Percentiles rank a stretch among this genome's conserved stretches.
These are phyloP conservation scores for Drosophila lacertosa DNA, from an alignment of 1,140 invertebrate genomes.

Conservation along the genomic window DNA sequence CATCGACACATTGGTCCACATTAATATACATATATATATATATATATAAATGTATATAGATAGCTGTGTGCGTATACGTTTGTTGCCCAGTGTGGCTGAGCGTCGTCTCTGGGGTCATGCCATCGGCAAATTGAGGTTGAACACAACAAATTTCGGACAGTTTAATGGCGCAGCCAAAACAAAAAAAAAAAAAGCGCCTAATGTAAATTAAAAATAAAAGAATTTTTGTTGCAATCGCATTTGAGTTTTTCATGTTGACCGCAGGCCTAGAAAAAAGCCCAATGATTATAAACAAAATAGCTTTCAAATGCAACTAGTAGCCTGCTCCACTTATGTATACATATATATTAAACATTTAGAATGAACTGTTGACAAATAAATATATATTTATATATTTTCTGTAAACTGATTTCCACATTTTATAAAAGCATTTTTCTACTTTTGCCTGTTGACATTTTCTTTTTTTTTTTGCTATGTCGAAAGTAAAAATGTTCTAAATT, in stretches of 20 bases:
- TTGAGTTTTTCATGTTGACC: constrained; percentile 1
- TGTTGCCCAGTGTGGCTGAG: constrained; percentile 21
- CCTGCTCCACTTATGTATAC: constrained; percentile 8
- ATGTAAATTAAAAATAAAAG: constrained; percentile 39
- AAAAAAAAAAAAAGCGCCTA: too few species aligned
- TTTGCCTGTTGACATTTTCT: constrained; percentile 18
- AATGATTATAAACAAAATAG: constrained; percentile 4
- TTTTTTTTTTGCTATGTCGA: constrained; percentile 16
- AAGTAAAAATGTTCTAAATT: constrained; percentile 12
- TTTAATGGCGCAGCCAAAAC: constrained; percentile 49
- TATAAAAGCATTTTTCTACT: constrained; percentile 8
- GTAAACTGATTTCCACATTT: neutral
- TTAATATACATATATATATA: constrained; percentile 32
- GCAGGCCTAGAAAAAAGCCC: neutral
- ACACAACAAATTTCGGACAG: constrained; percentile 57
- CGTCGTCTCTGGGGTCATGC: constrained; percentile 65
- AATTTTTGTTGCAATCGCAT: constrained; percentile 32
- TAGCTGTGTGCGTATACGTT: too few species aligned
- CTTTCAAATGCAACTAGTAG: constrained; percentile 27
- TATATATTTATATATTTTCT: constrained; percentile 1
- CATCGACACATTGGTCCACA: constrained; percentile 68
- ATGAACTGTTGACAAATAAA: too few species aligned
- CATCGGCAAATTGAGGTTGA: constrained; percentile 72
- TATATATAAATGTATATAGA: too few species aligned
- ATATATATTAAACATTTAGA: too few species aligned